Percentiles rank a stretch among this genome's conserved stretches.
These are phyloP conservation scores for Catocala sponsa DNA, from an alignment of 2,888 invertebrate species.

Conservation along the genomic window DNA sequence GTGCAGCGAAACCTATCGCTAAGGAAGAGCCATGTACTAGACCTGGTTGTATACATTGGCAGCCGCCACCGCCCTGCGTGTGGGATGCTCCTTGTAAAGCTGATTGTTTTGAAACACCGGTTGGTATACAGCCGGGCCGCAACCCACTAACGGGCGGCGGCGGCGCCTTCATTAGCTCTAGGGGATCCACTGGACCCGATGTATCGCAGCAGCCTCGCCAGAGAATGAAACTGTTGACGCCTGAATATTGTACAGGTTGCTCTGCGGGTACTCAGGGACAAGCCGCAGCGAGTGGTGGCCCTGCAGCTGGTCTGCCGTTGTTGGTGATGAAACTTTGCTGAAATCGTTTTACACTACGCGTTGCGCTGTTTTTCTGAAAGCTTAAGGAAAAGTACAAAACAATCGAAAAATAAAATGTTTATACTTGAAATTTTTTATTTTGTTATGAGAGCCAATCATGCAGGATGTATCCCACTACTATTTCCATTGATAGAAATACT, in stretches of 20 bases:
- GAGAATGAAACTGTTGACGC: conserved; percentile 67
- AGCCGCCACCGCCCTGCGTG: conserved; percentile 78
- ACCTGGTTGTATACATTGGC: conserved; percentile 75
- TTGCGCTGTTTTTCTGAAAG: conserved; percentile 52
- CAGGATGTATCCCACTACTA: no score
- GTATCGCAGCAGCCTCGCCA: conserved; percentile 41
- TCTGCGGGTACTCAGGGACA: conserved; percentile 7
- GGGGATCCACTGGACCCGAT: conserved; percentile 17
- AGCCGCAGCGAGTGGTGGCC: conserved; percentile 53
- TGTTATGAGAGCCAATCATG: no score
- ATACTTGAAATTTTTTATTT: no score
- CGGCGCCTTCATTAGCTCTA: conserved; percentile 28
- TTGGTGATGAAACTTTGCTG: conserved; percentile 82
- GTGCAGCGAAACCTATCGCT: conserved; percentile 46
- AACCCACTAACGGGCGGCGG: conserved; percentile 61
- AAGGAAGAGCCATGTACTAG: conserved; percentile 73
- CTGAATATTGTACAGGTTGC: conserved; percentile 75
- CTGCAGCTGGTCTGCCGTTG: conserved; percentile 70
- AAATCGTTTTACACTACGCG: conserved; percentile 19
- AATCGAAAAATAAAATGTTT: conserved; percentile 26
- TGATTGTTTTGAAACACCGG: conserved; percentile 76
- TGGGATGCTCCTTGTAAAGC: conserved; percentile 81
- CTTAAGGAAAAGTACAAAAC: conserved; percentile 77
- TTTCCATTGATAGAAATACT: no score
- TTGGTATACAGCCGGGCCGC: conserved; percentile 69